These are phyloP conservation scores for Cebidichthys violaceus DNA, from an alignment of 2,113 vertebrate species.

Conservation along the genomic window DNA sequence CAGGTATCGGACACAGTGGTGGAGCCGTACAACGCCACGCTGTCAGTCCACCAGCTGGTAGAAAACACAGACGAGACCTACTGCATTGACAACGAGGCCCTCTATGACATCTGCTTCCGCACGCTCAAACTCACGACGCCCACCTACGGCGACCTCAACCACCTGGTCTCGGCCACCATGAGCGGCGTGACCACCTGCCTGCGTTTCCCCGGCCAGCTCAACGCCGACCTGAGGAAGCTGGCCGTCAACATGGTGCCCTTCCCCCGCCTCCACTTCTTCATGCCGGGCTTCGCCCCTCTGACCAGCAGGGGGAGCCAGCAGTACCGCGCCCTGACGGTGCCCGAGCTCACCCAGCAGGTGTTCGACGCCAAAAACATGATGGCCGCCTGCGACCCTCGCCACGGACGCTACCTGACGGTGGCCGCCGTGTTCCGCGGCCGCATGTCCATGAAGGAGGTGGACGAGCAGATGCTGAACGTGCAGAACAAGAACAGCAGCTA, in stretches of 20 bases:
- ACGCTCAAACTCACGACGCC: conserved; percentile 92
- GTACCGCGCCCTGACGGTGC: conserved; percentile 90
- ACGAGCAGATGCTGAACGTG: conserved; percentile 93
- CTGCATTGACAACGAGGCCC: conserved; percentile 93
- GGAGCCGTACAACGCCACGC: conserved; percentile 91
- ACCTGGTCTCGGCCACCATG: no score
- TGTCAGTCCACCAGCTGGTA: conserved; percentile 93
- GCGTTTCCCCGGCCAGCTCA: conserved; percentile 91
- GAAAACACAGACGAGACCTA: conserved; percentile 95
- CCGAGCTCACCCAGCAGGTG: conserved; percentile 92
- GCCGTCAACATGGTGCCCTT: conserved; percentile 95
- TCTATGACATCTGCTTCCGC: conserved; percentile 95
- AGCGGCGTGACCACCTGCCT: conserved; percentile 92
- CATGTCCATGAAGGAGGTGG: conserved; percentile 95
- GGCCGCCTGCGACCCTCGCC: conserved; percentile 91
- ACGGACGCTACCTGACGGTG: conserved; percentile 91
- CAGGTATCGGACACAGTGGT: conserved; percentile 91
- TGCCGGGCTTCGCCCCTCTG: conserved; percentile 91
- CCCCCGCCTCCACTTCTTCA: conserved; percentile 93
- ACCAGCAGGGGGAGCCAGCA: conserved; percentile 92
- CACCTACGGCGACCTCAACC: conserved; percentile 92
- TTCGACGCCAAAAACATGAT: conserved; percentile 95
- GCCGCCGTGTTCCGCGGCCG: conserved; percentile 90
- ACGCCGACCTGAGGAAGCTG: conserved; percentile 91
- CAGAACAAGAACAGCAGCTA: conserved; percentile 95